phyloP scores from a whole-genome alignment of 2,797 vertebrate genomes.

The Tiaroga cobitis region DNA sequence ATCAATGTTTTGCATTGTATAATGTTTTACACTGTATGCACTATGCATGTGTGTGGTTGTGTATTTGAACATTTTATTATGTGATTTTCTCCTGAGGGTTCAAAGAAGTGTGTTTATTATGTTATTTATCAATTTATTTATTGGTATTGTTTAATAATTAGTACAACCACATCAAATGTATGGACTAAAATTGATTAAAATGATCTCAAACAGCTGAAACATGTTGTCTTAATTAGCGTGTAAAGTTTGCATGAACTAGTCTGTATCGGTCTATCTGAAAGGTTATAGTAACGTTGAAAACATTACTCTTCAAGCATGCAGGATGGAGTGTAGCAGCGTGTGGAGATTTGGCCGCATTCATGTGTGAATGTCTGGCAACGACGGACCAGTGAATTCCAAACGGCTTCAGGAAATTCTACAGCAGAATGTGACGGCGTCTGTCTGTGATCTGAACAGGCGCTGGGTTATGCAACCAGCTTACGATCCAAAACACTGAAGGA shows the following conservation, averaged over 20 bases:
- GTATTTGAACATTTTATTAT: background rate
- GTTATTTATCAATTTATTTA: background rate
- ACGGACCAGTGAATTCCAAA: conserved; percentile 20
- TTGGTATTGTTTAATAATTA: background rate
- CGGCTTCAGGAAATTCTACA: conserved; percentile 37
- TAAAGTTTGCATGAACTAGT: background rate
- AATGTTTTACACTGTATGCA: too few relatives aligned
- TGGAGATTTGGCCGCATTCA: conserved; percentile 16
- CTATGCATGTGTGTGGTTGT: background rate
- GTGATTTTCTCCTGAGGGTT: background rate
- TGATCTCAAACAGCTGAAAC: background rate
- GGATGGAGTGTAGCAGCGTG: conserved; percentile 2
- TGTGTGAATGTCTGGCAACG: conserved; percentile 31
- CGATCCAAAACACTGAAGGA: conserved; percentile 30
- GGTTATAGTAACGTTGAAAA: background rate
- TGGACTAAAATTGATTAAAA: background rate
- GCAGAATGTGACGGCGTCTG: conserved; percentile 36
- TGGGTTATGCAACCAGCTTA: conserved; percentile 31
- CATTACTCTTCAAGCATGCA: background rate
- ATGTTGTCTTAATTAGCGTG: background rate
- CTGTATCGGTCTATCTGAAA: background rate
- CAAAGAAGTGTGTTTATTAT: background rate
- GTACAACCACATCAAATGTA: background rate
- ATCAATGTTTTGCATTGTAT: background rate
- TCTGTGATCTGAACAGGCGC: conserved; percentile 39